Base-by-base conservation (phyloP, 2,113 vertebrate species). In the Megaceryle maxima region DNA sequence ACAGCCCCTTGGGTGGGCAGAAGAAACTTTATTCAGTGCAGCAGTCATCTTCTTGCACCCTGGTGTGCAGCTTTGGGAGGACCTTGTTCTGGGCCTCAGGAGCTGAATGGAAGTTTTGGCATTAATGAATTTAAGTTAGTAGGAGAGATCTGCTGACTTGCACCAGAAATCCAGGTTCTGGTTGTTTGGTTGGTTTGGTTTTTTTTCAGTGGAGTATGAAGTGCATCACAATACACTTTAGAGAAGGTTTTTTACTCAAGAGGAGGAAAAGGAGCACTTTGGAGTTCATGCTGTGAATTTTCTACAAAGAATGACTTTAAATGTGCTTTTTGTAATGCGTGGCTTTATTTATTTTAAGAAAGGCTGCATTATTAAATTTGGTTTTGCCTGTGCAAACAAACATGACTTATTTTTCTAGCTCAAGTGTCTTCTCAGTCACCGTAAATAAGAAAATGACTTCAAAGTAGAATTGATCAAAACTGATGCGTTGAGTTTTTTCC, bases 371-470 rank as follows among this genome's bases (percentile, higher is more conserved):
- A 95, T 95, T 87, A 87, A 91, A 93, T 92, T 85, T 83, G 44
- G 46, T 2, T 69, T 94, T 92, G 69, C 87, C 74, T 60, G 53
- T 90, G 96, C 53, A 94, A 95, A 88, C 95, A 95, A 92, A 95
- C 29, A 50, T 51, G 83, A 94, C 60, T 89, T 96, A 70, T 94
- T 91, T 95, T 94, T 72, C 68, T 53, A 90, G 86, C 90, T 92
- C 60, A 51, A 96, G 87, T 90, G 95, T 92, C 90, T 95, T 59
- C 81, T 91, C 90, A 87, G 83, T 90, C 76, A 84, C 70, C 83
- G 67, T 82, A 88, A 94, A 94, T 92, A 94, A 79, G 82, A 82
- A 87, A 96, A 80, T 21, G 53, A 57, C 83, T 93, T 25, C 56
- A 83, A 84, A 74, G 66, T 75, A 68, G 83, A 87, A 46, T 74